Evolutionary conservation across 2,888 invertebrate genomes (phyloP).

Genomic region (Prosopocoilus inquinatus): DNA sequence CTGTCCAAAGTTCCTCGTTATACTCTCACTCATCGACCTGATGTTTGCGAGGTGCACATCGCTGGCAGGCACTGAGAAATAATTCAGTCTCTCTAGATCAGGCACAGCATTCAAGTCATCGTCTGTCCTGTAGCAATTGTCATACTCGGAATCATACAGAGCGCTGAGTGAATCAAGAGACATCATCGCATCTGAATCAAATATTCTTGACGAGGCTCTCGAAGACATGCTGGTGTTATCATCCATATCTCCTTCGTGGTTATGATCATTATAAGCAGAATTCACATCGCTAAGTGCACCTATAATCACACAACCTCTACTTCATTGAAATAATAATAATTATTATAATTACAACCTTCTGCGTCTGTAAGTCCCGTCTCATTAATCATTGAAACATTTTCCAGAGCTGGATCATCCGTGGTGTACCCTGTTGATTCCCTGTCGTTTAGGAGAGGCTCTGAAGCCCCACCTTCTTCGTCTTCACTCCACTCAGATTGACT

Average conservation of each 20-base stretch:
- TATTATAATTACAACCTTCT: conserved; percentile 56
- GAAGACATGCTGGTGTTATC: conserved; percentile 79
- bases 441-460: conserved; percentile 57
- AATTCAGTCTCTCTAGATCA: conserved; percentile 50
- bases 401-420: conserved; percentile 83
- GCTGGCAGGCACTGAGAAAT: conserved; percentile 50
- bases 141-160: conserved; percentile 76
- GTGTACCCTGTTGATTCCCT: conserved; percentile 76
- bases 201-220: conserved; percentile 76
- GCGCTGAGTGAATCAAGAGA: conserved; percentile 79
- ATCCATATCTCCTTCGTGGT: conserved; percentile 56
- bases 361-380: conserved; percentile 85
- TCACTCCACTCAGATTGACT: conserved; percentile 84
- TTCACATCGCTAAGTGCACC: conserved; percentile 83
- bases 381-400: conserved; percentile 81
- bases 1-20: conserved; percentile 74
- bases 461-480: conserved; percentile 64
- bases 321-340: not conserved
- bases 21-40: conserved; percentile 73
- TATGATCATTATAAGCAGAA: conserved; percentile 70
- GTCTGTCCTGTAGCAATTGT: conserved; percentile 60
- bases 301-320: conserved; percentile 31
- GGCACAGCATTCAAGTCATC: conserved; percentile 51
- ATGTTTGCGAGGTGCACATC: conserved; percentile 71
- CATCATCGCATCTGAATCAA: conserved; percentile 74